These are phyloP conservation scores for Phoxinus dragarum DNA, from an alignment of 2,797 vertebrate species.

Conservation along the genomic window DNA sequence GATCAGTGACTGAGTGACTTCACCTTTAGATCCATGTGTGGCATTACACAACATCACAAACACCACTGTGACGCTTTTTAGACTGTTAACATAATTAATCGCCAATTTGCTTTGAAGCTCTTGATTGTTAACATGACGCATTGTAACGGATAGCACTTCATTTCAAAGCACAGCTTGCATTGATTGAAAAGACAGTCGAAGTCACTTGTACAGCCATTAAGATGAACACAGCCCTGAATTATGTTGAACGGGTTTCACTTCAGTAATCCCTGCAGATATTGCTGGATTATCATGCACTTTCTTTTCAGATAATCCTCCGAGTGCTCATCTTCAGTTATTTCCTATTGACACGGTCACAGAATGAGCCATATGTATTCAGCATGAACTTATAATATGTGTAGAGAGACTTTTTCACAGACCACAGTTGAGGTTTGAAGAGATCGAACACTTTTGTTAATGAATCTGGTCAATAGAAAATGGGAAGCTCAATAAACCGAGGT, in stretches of 20 bases:
- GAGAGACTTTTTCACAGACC: neutral
- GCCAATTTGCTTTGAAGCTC: neutral
- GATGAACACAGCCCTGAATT: neutral
- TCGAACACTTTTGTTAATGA: neutral
- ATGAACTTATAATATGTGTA: neutral
- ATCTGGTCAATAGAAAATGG: neutral
- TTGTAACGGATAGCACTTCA: neutral
- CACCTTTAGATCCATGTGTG: neutral
- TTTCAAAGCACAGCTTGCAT: neutral
- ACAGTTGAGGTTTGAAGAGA: neutral
- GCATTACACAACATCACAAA: neutral
- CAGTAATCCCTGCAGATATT: neutral
- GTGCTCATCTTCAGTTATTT: neutral
- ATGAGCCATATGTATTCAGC: neutral
- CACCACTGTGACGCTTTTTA: neutral
- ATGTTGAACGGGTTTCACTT: neutral
- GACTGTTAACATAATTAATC: neutral
- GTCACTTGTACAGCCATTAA: neutral
- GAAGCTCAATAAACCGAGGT: neutral
- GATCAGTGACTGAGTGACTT: neutral
- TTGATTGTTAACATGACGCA: neutral
- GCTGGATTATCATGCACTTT: neutral
- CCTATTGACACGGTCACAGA: neutral
- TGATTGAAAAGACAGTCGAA: neutral
- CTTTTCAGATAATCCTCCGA: neutral